Evolutionary conservation across 2,888 invertebrate species (phyloP), one percentile per base, ranked within the genome.

Genomic region (Orthonychiurus folsomi): DNA sequence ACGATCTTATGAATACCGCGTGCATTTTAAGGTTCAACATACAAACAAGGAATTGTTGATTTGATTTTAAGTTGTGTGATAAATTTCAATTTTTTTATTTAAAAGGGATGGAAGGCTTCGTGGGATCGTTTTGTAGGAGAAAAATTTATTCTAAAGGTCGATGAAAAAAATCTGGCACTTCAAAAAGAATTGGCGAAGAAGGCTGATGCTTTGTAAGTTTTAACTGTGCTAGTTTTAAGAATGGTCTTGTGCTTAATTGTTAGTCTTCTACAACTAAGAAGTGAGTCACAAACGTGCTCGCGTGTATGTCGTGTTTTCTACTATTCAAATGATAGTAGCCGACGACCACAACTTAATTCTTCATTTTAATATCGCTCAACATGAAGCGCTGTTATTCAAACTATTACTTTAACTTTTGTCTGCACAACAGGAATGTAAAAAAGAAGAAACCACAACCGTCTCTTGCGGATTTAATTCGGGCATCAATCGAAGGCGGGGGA

Each of bases 11-110:
- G 92, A 93, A 76, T 95, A 94, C 80, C 83, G 92, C 73, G 90
- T 95, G 73, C 95, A 95, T 79, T 94, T 94, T 78, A 91, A 92
- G 82, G 86, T 85, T n/a, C n/a, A n/a, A n/a, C n/a, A n/a, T n/a
- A n/a, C n/a, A n/a, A n/a, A n/a, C n/a, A n/a, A n/a, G n/a, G n/a
- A n/a, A n/a, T n/a, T n/a, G n/a, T n/a, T n/a, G n/a, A n/a, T n/a
- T n/a, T n/a, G n/a, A n/a, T n/a, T n/a, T n/a, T n/a, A n/a, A n/a
- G n/a, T n/a, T n/a, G n/a, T n/a, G n/a, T n/a, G n/a, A n/a, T n/a
- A n/a, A n/a, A n/a, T n/a, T n/a, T n/a, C n/a, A n/a, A n/a, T n/a
- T n/a, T n/a, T n/a, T n/a, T n/a, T n/a, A n/a, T n/a, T n/a, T 37
- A 37, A 37, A 15, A 86, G 83, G 93, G 94, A 47, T 94, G 94